Evolutionary conservation across 2,888 invertebrate genomes (phyloP).

Genomic region (Lasioglossum marginatum): DNA sequence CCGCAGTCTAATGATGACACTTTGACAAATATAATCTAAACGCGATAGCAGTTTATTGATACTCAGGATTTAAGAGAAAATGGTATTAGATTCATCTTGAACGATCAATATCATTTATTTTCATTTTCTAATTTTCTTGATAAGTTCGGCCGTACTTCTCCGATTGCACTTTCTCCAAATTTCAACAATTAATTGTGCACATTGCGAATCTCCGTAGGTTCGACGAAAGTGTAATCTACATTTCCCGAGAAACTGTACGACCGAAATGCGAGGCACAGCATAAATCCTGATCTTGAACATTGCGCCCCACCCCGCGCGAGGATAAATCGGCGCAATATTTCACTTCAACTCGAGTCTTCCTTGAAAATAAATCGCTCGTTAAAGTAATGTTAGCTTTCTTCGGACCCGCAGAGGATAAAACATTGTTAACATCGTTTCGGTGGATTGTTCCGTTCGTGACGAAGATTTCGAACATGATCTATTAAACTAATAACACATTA

Average conservation of each 20-base stretch:
- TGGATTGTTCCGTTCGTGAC: background rate
- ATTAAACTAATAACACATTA: background rate
- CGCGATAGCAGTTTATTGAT: too few species aligned
- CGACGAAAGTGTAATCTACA: background rate
- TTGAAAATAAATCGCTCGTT: background rate
- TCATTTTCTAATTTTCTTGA: background rate
- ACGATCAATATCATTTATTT: background rate
- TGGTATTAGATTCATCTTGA: background rate
- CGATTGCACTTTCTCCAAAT: background rate
- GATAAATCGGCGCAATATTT: conserved; percentile 9
- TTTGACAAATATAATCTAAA: too few species aligned
- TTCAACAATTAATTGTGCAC: background rate
- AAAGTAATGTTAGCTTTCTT: background rate
- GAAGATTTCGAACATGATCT: background rate
- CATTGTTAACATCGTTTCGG: conserved; percentile 2
- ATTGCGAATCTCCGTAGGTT: background rate
- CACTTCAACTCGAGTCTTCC: background rate
- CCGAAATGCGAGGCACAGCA: background rate
- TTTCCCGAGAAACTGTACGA: background rate
- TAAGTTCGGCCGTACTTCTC: background rate
- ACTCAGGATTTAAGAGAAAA: too few species aligned
- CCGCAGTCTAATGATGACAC: too few species aligned
- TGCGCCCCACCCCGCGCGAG: background rate
- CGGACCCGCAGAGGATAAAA: background rate
- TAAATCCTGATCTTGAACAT: background rate